phyloP scores from a whole-genome alignment of 2,888 invertebrate species.

The Agriopis marginaria region DNA sequence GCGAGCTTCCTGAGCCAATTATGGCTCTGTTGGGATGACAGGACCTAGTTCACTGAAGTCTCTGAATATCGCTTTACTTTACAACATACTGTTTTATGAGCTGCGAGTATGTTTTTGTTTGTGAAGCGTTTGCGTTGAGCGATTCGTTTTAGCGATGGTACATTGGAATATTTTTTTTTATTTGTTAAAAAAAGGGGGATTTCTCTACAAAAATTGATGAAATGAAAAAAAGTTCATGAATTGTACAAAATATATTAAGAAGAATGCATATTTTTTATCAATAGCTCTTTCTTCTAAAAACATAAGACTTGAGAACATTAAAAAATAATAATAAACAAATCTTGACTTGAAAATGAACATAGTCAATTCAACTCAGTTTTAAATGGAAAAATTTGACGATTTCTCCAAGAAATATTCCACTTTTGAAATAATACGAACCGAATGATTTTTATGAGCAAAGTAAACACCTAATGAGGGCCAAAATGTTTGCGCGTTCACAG shows the following conservation, averaged over 20 bases:
- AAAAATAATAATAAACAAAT: slow-evolving; percentile 5
- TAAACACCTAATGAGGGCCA: slow-evolving; percentile 80
- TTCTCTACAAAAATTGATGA: no score
- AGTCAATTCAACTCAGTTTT: slow-evolving; percentile 8
- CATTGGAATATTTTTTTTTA: no score
- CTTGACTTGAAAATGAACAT: slow-evolving; percentile 2
- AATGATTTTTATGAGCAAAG: slow-evolving; percentile 72
- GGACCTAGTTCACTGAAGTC: slow-evolving; percentile 30
- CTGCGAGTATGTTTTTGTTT: not conserved
- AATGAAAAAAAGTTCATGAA: no score
- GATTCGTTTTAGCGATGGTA: not conserved
- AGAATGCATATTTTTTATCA: no score
- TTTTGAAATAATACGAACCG: slow-evolving; percentile 33
- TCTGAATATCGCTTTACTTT: slow-evolving; percentile 34
- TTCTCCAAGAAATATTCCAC: slow-evolving; percentile 37
- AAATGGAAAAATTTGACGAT: slow-evolving; percentile 11
- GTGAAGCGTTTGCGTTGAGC: not conserved
- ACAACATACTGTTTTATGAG: slow-evolving; percentile 30
- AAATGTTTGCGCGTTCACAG: slow-evolving; percentile 78
- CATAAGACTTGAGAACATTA: not conserved
- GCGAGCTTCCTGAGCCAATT: slow-evolving; percentile 31
- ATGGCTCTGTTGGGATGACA: slow-evolving; percentile 32
- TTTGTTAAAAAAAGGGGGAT: no score
- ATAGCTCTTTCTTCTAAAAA: no score
- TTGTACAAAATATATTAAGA: no score